Percentiles rank a stretch among this genome's conserved stretches.
Conservation (phyloP, 2,888 invertebrate genomes). For the Lycophotia porphyrea region DNA sequence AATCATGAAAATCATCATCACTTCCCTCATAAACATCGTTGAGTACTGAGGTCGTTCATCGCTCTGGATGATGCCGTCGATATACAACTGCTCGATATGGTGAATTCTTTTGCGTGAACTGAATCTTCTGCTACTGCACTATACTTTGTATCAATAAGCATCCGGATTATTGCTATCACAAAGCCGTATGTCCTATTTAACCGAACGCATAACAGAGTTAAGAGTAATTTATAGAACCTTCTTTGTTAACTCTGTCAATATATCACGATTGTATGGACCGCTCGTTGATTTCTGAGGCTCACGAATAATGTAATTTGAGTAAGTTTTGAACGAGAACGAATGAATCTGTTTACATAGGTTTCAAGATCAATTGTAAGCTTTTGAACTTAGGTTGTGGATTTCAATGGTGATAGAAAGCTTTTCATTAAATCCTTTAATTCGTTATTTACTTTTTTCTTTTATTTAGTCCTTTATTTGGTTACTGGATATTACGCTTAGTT, state of each 20-base stretch:
- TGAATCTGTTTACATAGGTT: background rate
- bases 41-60: background rate
- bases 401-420: background rate
- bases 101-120: background rate
- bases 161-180: conserved; percentile 52
- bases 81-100: background rate
- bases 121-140: conserved; percentile 12
- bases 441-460: no score
- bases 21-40: background rate
- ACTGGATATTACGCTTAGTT: no score
- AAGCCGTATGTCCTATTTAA: conserved; percentile 49
- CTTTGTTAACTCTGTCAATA: conserved; percentile 53
- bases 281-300: conserved; percentile 38
- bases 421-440: no score
- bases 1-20: no score
- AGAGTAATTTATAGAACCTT: conserved; percentile 60
- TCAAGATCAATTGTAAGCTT: conserved; percentile 8
- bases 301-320: conserved; percentile 38
- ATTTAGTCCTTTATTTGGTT: no score
- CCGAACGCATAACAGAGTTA: conserved; percentile 38
- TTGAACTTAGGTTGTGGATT: conserved; percentile 8
- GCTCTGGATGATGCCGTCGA: background rate
- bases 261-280: conserved; percentile 41
- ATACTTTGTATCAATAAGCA: background rate
- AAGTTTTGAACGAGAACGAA: conserved; percentile 24